Percentiles rank a stretch among this genome's conserved stretches.
phyloP scores from a whole-genome alignment of 1,140 invertebrate species.

The Rhagoletis zephyria region DNA sequence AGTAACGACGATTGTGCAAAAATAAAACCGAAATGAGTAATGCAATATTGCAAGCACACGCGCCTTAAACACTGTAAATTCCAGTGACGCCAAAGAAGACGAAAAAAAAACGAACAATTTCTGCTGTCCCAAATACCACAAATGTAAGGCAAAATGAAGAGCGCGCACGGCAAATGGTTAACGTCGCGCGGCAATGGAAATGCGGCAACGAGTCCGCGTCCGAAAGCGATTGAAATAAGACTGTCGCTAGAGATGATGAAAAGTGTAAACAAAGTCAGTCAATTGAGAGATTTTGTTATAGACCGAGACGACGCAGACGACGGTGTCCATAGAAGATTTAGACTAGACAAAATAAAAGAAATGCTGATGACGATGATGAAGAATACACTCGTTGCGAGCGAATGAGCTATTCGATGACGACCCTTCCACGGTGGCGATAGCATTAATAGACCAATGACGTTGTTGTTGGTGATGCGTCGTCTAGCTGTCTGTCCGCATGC shows the following conservation, averaged over 20 bases:
- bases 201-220: constrained; percentile 8
- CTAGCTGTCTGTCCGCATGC: background rate
- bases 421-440: background rate
- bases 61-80: background rate
- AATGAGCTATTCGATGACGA: background rate
- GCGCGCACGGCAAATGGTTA: background rate
- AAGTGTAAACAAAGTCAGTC: constrained; percentile 40
- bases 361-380: background rate
- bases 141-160: background rate
- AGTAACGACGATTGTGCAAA: background rate
- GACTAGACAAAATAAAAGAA: background rate
- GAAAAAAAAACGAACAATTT: background rate
- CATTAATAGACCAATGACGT: background rate
- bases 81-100: background rate
- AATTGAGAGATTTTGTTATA: background rate
- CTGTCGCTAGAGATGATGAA: background rate
- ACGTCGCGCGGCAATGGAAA: background rate
- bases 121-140: constrained; percentile 28
- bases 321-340: background rate
- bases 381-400: background rate
- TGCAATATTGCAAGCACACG: background rate
- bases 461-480: background rate
- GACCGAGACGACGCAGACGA: background rate
- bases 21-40: background rate
- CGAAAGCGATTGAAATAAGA: constrained; percentile 4